Evolutionary conservation across 1,140 invertebrate genomes (phyloP), one percentile per base, ranked within the genome.

Genomic region (Diorhabda carinulata): DNA sequence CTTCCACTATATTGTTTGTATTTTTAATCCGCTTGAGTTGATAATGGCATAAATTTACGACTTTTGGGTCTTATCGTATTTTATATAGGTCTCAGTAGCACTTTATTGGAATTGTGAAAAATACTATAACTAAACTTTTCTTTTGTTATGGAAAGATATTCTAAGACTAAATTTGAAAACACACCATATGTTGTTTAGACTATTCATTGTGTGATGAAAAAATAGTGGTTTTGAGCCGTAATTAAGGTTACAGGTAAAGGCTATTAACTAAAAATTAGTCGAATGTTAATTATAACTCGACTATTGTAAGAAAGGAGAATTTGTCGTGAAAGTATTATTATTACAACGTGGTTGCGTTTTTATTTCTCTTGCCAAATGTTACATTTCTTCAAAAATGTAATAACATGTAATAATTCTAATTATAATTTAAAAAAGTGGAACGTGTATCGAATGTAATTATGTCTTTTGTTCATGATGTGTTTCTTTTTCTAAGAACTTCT

Each of bases 401-500:
- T n/a, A 52, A 52, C 47, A n/a, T 52, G 47, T 52, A 52, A 52
- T 52, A 52, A 52, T 52, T 52, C 47, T 52, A 52, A 52, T 52
- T 52, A 52, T n/a, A 52, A 6, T 52, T 52, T 52, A 2, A 2
- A 52, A 52, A 52, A 52, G 47, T 52, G 47, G 47, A 52, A 52
- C 47, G 47, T 52, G 47, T 52, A 52, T 52, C 47, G 6, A 52
- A 6, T 52, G 47, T 52, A 52, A 52, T 52, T 52, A 52, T 52
- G n/a, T 52, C 47, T 52, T 52, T 52, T 52, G 47, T 52, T 52
- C 47, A n/a, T 8, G 47, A 52, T 8, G 47, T 3, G 25, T 25
- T 25, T 25, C 25, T 25, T 25, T 25, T 52, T 52, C n/a, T 52
- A 52, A n/a, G 47, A 52, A 52, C 47, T 52, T 52, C 47, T 52